Evolutionary conservation across 2,797 vertebrate genomes (phyloP), one percentile per base, ranked within the genome.

Genomic region (Coregonus ussuriensis): DNA sequence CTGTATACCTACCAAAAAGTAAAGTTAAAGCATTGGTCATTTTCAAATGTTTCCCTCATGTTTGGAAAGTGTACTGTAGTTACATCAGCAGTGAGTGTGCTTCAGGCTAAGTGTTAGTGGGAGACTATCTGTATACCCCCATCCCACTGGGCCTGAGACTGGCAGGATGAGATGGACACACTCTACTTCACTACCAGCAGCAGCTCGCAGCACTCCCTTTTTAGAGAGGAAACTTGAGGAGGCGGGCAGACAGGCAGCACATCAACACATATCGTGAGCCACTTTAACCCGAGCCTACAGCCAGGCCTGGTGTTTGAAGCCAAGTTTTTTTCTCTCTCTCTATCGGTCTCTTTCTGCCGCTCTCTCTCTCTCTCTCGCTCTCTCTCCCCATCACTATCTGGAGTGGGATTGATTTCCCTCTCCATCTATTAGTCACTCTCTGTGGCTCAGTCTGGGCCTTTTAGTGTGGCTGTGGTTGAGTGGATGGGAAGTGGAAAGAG

Each of bases 391-490:
- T 72, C 74, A 65, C 29, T 74, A 21, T 72, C 66, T 25, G 79
- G 84, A 84, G 47, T 31, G 85, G 78, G 77, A 88, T 82, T 84
- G 82, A 89, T 84, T 82, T 82, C 79, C 81, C 14, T 76, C 66
- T 21, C n/a, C 37, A 3, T 33, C 66, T 69, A 21, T 15, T 16
- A 77, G 74, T 52, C 25, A 52, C 56, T n/a, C 37, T 74, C 74
- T 47, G 79, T 73, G 83, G 81, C 80, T 59, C 72, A 35, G 72
- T 31, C 54, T 37, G 1, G 29, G 54, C 18, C 18, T 7, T 62
- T n/a, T 25, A 35, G 53, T n/a, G 78, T 79, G 83, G 82, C 79
- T 88, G 84, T 79, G 81, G 54, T 72, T 70, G 18, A 62, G 83
- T 75, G 66, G 29, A 77, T 52, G 29, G 6, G 72, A 84, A 74